Evolutionary conservation across 2,113 vertebrate species (phyloP).

Genomic region (Aramus guarauna): DNA sequence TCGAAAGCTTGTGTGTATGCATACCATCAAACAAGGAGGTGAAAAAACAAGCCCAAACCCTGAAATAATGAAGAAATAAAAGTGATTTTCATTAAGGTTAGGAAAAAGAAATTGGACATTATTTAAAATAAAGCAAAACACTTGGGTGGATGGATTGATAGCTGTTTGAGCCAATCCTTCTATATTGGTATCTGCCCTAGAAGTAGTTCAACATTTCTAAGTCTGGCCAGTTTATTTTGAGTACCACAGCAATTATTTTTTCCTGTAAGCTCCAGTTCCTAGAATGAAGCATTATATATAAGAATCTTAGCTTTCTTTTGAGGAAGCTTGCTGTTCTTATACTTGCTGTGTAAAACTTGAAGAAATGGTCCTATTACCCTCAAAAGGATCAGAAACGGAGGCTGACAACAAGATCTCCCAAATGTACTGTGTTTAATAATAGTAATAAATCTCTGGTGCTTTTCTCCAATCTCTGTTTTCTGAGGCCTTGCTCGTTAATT

Average conservation of each 20-base stretch:
- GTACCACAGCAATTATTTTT: background rate
- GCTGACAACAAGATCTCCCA: background rate
- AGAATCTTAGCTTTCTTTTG: background rate
- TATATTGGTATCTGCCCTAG: background rate
- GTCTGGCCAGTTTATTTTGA: background rate
- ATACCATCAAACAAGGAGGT: background rate
- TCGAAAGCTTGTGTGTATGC: background rate
- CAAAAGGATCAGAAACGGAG: background rate
- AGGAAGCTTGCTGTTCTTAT: background rate
- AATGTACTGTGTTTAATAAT: background rate
- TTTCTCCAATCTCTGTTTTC: background rate
- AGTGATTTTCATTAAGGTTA: background rate
- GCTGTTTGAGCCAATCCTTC: too few species aligned
- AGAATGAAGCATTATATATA: background rate
- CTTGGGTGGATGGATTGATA: background rate
- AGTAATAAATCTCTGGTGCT: background rate
- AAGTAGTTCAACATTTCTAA: background rate
- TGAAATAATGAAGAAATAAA: background rate
- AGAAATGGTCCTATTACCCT: background rate
- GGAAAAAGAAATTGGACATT: background rate
- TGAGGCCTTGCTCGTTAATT: background rate
- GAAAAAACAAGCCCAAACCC: background rate
- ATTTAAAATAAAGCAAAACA: background rate
- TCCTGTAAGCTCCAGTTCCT: background rate
- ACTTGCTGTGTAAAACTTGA: background rate